phyloP scores from a whole-genome alignment of 2,113 vertebrate species.

The Rallus limicola region DNA sequence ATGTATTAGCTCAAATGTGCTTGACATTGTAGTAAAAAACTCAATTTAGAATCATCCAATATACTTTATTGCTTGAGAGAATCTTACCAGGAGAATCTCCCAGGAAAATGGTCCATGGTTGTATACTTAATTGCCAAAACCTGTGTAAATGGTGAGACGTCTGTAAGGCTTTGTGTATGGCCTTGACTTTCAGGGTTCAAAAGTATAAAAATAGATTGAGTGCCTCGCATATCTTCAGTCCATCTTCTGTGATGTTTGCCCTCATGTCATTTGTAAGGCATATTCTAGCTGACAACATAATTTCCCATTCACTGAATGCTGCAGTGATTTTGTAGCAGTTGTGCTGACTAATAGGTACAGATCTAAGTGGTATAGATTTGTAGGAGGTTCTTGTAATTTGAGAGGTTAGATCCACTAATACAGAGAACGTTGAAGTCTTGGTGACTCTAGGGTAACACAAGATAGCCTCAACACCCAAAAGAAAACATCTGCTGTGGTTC shows the following conservation, averaged over 20 bases:
- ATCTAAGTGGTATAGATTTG: background rate
- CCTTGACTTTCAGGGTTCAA: background rate
- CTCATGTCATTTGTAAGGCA: background rate
- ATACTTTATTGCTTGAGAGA: background rate
- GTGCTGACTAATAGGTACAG: background rate
- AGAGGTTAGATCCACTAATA: background rate
- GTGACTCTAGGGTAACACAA: background rate
- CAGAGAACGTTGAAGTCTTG: background rate
- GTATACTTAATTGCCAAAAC: background rate
- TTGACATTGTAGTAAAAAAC: background rate
- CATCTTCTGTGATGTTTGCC: background rate
- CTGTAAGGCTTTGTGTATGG: background rate
- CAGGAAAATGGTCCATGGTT: background rate
- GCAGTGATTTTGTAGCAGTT: background rate
- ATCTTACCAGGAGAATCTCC: background rate
- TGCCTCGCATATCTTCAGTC: background rate
- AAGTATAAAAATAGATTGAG: background rate
- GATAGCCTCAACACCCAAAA: background rate
- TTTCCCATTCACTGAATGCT: background rate
- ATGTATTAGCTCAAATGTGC: background rate
- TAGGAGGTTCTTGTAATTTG: background rate
- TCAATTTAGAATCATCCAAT: background rate
- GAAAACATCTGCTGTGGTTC: background rate
- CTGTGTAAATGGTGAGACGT: background rate
- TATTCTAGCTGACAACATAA: background rate